Percentiles rank a stretch among this genome's conserved stretches.
Conservation (phyloP, 2,888 invertebrate genomes). For the Dastarcus helophoroides region DNA sequence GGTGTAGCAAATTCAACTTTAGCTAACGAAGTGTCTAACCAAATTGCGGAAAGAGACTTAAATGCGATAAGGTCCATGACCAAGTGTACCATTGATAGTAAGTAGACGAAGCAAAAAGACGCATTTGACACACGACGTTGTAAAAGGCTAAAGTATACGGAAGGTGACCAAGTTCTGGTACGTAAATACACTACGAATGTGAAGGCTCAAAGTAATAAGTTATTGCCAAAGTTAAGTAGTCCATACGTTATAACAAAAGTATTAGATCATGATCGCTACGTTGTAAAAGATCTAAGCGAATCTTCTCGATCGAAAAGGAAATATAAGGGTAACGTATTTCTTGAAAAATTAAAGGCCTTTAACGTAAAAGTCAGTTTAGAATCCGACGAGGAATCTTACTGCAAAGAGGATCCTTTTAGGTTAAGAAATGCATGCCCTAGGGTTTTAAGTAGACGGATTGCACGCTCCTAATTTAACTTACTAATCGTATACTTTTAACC, state of each 20-base stretch:
- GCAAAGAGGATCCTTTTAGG: too few species aligned
- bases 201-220: too few species aligned
- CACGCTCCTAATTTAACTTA: too few species aligned
- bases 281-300: slow-evolving; percentile 11
- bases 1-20: neutral
- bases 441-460: too few species aligned
- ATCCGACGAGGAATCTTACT: too few species aligned
- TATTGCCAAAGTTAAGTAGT: slow-evolving; percentile 14
- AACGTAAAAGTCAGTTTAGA: neutral
- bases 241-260: slow-evolving; percentile 15
- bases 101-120: slow-evolving; percentile 6
- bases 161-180: slow-evolving; percentile 8
- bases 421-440: too few species aligned
- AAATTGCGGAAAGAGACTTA: neutral
- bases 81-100: neutral
- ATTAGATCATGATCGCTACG: slow-evolving; percentile 16
- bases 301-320: slow-evolving; percentile 11
- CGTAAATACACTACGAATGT: too few species aligned
- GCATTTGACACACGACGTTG: slow-evolving; percentile 6
- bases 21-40: neutral
- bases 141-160: neutral
- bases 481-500: too few species aligned
- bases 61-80: slow-evolving; percentile 5
- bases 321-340: slow-evolving; percentile 15
- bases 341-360: slow-evolving; percentile 12